Base-by-base conservation (phyloP, 2,113 vertebrate species). In the Lycaon pictus region DNA sequence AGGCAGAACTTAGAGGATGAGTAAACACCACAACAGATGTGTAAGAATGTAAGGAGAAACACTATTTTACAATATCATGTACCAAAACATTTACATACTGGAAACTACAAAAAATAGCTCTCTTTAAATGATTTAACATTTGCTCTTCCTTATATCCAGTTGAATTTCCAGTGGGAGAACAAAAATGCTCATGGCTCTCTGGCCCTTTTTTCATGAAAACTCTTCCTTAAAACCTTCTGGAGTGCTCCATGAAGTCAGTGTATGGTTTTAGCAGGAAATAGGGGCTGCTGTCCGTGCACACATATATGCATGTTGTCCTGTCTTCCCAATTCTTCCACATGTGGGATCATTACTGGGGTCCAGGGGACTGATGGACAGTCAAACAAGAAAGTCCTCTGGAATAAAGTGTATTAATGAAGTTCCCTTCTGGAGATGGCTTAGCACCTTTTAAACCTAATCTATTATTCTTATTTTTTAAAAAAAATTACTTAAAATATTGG, bases 11-110 rank as follows among this genome's bases (percentile, higher is more conserved):
- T 82, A 88, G 95, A 96, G 88, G 84, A 96, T 89, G 97, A 95
- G 97, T 95, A 93, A 97, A 96, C 96, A 98, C 95, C 95, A 96
- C 96, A 97, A 93, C 98, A 97, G 98, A 96, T 97, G 94, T 94
- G 92, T 43, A 96, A 96, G 97, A 94, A 87, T 27, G 56, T 96
- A 98, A 96, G 97, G 76, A 94, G 97, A 90, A 95, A 98, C 98
- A 92, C 90, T 98, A 91, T 98, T 98, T 98, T 97, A 97, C 93
- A 97, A 94, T 96, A 93, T 96, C 95, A 86, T 77, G 93, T 91
- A 96, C 88, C 11, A 81, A 97, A 97, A 95, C 94, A 97, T 97
- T 97, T 97, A 97, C 97, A 97, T 96, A 55, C 97, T 71, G 81
- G 93, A 79, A 98, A 97, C 97, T 35, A 96, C 97, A 97, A 98